Conservation (phyloP, 2,113 vertebrate species). For the Collichthys lucidus region DNA sequence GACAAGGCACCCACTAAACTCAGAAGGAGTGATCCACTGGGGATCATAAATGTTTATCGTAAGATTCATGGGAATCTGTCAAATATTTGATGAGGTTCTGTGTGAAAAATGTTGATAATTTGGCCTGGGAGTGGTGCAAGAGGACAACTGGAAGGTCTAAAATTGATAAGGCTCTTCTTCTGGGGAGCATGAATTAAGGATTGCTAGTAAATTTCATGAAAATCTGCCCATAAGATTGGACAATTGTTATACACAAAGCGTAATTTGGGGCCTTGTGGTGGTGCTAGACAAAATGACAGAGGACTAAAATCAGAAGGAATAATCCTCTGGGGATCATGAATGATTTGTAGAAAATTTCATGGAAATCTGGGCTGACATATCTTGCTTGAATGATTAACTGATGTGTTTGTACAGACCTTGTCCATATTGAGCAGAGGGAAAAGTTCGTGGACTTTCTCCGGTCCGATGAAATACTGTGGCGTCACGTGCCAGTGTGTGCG, state of each 20-base stretch:
- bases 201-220: neutral
- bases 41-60: neutral
- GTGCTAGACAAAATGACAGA: neutral
- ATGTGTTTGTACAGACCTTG: constrained; percentile 83
- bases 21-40: neutral
- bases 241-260: too few relatives aligned
- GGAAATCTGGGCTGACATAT: too few relatives aligned
- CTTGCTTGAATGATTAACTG: too few relatives aligned
- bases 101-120: neutral
- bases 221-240: neutral
- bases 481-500: constrained; percentile 91
- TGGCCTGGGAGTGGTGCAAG: neutral
- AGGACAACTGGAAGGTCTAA: neutral
- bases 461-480: constrained; percentile 89
- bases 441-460: constrained; percentile 91
- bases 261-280: neutral
- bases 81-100: neutral
- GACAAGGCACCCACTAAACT: neutral
- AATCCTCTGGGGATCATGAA: neutral
- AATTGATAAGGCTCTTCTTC: neutral
- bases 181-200: neutral
- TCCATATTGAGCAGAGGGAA: constrained; percentile 94
- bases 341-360: neutral
- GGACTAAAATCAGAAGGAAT: neutral
- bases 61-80: neutral